Percentiles rank a stretch among this genome's conserved stretches.
Conservation (phyloP, 1,140 invertebrate genomes). For the Ericerus pela region DNA sequence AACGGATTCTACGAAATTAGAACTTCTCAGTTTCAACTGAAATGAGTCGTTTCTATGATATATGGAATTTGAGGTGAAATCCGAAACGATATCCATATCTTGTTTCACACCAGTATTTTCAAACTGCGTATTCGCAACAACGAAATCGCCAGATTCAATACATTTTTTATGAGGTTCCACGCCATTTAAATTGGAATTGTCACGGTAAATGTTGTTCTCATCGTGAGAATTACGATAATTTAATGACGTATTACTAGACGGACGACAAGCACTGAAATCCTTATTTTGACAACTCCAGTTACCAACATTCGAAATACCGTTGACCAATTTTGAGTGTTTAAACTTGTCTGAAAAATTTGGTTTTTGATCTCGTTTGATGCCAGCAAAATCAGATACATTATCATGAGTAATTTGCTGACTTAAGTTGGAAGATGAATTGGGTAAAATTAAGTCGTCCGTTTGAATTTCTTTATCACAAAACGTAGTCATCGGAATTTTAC, state of each 20-base stretch:
- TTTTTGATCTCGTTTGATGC: not conserved
- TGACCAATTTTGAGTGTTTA: too few relatives aligned
- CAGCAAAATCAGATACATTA: not conserved
- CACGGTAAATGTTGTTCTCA: too few relatives aligned
- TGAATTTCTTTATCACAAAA: not conserved
- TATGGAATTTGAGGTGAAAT: not conserved
- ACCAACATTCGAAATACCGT: too few relatives aligned
- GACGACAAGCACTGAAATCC: too few relatives aligned
- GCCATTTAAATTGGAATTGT: too few relatives aligned
- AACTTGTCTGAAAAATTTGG: not conserved
- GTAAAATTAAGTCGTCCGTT: not conserved
- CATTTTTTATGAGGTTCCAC: not conserved
- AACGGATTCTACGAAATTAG: conserved; percentile 4
- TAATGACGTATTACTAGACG: too few relatives aligned
- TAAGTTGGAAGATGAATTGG: too few relatives aligned
- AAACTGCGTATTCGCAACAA: not conserved
- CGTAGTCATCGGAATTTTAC: not conserved
- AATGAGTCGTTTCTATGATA: conserved; percentile 2
- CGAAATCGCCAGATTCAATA: not conserved
- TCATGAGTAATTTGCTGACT: too few relatives aligned
- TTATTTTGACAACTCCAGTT: too few relatives aligned
- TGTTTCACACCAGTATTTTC: not conserved
- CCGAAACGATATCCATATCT: not conserved
- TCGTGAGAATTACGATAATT: too few relatives aligned
- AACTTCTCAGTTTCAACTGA: conserved; percentile 8